A percentile compares a stretch with the other conserved stretches of the same genome.
Evolutionary conservation across 2,797 vertebrate species (phyloP).

Genomic region (Acestrorhynchus altus): DNA sequence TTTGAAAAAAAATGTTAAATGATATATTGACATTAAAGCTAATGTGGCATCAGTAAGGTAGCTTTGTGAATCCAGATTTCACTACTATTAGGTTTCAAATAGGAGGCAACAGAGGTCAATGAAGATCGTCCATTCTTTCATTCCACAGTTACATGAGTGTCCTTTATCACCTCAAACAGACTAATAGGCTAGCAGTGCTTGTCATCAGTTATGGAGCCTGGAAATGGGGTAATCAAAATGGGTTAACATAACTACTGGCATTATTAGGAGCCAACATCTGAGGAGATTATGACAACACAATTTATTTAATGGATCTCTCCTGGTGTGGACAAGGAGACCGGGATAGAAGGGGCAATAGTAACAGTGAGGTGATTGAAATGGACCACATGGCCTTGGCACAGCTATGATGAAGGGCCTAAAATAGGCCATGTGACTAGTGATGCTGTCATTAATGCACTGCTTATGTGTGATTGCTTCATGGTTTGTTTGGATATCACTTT

Average conservation of each 20-base stretch:
- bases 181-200: conserved; percentile 50
- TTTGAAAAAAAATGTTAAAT: not conserved
- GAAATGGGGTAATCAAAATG: conserved; percentile 82
- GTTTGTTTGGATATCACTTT: conserved; percentile 32
- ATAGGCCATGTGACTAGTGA: conserved; percentile 13
- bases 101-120: not conserved
- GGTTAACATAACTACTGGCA: conserved; percentile 78
- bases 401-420: conserved; percentile 14
- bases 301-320: conserved; percentile 84
- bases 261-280: conserved; percentile 82
- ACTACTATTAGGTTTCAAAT: not conserved
- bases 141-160: not conserved
- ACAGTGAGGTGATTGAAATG: conserved; percentile 68
- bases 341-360: conserved; percentile 35
- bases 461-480: conserved; percentile 30
- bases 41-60: not conserved
- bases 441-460: not conserved
- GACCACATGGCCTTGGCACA: conserved; percentile 48
- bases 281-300: conserved; percentile 82
- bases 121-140: not conserved
- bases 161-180: conserved; percentile 54
- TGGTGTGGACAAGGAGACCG: conserved; percentile 58
- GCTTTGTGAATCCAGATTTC: not conserved
- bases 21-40: not conserved
- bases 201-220: conserved; percentile 54